These are phyloP conservation scores for Chrysocyon brachyurus DNA, from an alignment of 2,797 vertebrate species.

Conservation along the genomic window DNA sequence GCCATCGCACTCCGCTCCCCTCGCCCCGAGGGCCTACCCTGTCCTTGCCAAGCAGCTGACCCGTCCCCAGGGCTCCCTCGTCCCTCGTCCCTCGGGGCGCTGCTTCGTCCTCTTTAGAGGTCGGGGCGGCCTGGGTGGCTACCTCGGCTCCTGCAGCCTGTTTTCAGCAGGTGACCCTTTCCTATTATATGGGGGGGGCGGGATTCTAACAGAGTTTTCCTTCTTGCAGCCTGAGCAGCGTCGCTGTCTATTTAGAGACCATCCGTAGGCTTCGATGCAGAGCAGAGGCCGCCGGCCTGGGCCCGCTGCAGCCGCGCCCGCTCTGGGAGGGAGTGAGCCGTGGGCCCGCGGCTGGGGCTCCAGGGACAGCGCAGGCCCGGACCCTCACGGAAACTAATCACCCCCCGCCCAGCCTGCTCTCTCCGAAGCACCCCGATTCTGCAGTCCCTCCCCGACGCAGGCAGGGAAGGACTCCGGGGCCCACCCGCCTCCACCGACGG, in stretches of 20 bases:
- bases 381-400: conserved; percentile 15
- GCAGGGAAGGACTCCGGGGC: neutral
- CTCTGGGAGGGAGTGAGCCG: neutral
- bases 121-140: neutral
- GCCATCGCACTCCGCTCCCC: neutral
- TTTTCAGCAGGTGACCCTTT: neutral
- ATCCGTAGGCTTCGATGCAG: conserved; percentile 12
- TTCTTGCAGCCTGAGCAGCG: neutral
- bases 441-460: conserved; percentile 15
- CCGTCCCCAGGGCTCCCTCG: neutral
- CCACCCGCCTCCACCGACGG: conserved; percentile 46
- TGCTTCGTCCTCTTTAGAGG: neutral
- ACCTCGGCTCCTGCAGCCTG: neutral
- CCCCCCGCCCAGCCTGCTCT: neutral
- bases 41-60: neutral
- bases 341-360: neutral
- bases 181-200: neutral
- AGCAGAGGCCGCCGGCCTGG: no score
- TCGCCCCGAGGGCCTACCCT: neutral
- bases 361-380: neutral
- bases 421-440: conserved; percentile 17
- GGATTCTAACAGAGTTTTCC: neutral
- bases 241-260: neutral
- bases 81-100: neutral
- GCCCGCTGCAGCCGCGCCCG: no score